phyloP scores from a whole-genome alignment of 2,797 vertebrate species.

The Streptopelia turtur region DNA sequence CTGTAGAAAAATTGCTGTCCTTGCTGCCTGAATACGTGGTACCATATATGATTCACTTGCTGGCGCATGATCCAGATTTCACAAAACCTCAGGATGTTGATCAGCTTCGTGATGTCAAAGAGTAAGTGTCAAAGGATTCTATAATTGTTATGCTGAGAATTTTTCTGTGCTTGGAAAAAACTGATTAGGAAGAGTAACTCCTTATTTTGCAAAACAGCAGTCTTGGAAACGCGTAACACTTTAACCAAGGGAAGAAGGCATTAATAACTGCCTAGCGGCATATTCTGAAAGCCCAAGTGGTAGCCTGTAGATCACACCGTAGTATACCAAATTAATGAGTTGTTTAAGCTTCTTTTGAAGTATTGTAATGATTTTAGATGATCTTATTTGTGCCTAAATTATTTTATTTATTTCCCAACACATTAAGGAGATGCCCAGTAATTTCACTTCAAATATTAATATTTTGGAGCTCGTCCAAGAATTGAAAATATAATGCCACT shows the following conservation, averaged over 20 bases:
- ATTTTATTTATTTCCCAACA: background rate
- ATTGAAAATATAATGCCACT: background rate
- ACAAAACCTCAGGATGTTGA: slow-evolving; percentile 98
- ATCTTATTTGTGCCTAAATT: background rate
- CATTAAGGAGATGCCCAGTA: background rate
- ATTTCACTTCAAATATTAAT: background rate
- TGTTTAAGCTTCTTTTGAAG: background rate
- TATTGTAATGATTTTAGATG: background rate
- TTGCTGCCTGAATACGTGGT: slow-evolving; percentile 97
- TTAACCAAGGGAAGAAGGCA: background rate
- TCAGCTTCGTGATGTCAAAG: slow-evolving; percentile 98
- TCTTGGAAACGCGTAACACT: background rate
- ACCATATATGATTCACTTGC: slow-evolving; percentile 96
- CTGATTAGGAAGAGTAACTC: background rate
- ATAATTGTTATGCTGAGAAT: background rate
- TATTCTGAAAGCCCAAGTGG: background rate
- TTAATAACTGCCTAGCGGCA: background rate
- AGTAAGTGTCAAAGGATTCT: slow-evolving; percentile 82
- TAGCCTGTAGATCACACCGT: background rate
- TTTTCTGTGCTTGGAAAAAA: background rate
- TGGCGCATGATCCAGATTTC: slow-evolving; percentile 98
- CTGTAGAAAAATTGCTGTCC: slow-evolving; percentile 92
- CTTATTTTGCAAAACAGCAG: background rate
- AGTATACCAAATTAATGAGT: background rate
- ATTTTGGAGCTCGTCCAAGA: background rate